Evolutionary conservation across 2,797 vertebrate species (phyloP).

Genomic region (Hyperoplus immaculatus): DNA sequence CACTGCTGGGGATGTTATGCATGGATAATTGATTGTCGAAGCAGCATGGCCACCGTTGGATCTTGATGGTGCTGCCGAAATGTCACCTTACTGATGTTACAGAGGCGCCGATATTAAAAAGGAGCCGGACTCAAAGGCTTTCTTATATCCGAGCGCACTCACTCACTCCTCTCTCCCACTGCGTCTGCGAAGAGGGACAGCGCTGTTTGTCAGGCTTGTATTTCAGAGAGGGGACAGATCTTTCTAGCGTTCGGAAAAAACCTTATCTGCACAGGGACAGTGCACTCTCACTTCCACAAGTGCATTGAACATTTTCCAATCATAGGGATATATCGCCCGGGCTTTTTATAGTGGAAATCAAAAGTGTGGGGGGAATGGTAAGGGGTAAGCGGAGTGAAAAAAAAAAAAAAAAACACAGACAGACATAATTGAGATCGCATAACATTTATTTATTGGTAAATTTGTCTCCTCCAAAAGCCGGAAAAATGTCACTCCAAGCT

Average conservation of each 20-base stretch:
- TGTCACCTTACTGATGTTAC: constrained; percentile 91
- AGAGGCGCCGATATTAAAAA: constrained; percentile 87
- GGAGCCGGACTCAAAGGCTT: constrained; percentile 83
- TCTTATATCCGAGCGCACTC: constrained; percentile 71
- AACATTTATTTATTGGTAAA: constrained; percentile 76
- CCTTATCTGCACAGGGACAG: constrained; percentile 88
- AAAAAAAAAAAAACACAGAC: not conserved
- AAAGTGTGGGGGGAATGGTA: constrained; percentile 78
- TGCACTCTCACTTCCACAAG: constrained; percentile 82
- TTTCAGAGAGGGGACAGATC: constrained; percentile 79
- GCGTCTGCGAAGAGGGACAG: constrained; percentile 77
- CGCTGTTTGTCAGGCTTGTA: constrained; percentile 82
- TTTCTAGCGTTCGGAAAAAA: constrained; percentile 73
- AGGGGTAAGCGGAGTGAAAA: constrained; percentile 21
- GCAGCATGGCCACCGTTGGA: constrained; percentile 86
- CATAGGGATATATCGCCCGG: constrained; percentile 78
- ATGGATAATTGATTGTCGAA: constrained; percentile 89
- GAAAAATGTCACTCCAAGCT: constrained; percentile 77
- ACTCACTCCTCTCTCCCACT: constrained; percentile 76
- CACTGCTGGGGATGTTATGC: constrained; percentile 83
- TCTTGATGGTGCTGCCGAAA: constrained; percentile 86
- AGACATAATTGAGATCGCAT: constrained; percentile 80
- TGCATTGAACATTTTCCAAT: constrained; percentile 85
- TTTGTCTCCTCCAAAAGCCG: constrained; percentile 75
- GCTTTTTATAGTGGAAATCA: constrained; percentile 85